These are phyloP conservation scores for Ornithoptera alexandrae DNA, from an alignment of 2,888 invertebrate species.

Conservation along the genomic window DNA sequence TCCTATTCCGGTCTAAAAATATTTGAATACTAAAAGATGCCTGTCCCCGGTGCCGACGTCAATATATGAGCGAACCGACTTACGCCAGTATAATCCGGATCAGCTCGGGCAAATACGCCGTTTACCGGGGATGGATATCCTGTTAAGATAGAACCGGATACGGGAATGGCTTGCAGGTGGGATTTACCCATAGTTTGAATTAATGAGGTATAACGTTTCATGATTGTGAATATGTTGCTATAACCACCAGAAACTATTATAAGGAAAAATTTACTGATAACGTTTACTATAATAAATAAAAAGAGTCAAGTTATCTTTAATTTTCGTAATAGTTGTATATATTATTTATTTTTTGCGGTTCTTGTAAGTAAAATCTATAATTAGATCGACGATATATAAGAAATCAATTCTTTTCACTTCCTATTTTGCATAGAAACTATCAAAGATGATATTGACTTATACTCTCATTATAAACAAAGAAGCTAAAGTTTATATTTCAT, in stretches of 20 bases:
- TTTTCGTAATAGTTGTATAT: too few relatives aligned
- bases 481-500: too few relatives aligned
- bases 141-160: conserved; percentile 30
- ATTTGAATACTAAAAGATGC: conserved; percentile 38
- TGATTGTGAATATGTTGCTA: conserved; percentile 1
- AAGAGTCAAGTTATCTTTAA: too few relatives aligned
- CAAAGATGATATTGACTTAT: too few relatives aligned
- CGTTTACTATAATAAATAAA: too few relatives aligned
- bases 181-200: conserved; percentile 25
- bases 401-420: too few relatives aligned
- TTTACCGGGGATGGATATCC: conserved; percentile 31
- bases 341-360: too few relatives aligned
- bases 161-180: conserved; percentile 14
- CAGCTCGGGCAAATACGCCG: conserved; percentile 34
- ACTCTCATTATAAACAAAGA: too few relatives aligned
- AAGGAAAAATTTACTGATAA: neutral
- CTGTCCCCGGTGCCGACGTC: conserved; percentile 24
- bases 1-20: conserved; percentile 21
- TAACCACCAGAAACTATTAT: neutral
- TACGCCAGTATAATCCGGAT: conserved; percentile 38
- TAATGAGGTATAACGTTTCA: conserved; percentile 16
- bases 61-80: conserved; percentile 37
- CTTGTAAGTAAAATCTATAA: too few relatives aligned
- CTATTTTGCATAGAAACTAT: too few relatives aligned
- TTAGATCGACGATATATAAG: too few relatives aligned